Percentiles rank a stretch among this genome's conserved stretches.
phyloP scores from a whole-genome alignment of 2,113 vertebrate species.

The Baryphthengus martii region DNA sequence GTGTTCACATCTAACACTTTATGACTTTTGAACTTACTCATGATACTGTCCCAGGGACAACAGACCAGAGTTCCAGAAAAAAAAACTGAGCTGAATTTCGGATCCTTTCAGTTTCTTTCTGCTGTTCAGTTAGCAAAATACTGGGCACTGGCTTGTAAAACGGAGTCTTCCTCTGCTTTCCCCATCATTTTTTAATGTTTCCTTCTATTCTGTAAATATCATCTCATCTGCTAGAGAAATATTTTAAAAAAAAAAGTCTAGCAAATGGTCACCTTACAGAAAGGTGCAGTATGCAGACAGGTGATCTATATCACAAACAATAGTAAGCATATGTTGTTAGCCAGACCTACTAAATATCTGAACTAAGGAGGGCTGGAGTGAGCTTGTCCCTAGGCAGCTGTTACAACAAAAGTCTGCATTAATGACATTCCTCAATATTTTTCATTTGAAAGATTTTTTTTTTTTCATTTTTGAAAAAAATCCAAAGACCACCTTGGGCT shows the following conservation, averaged over 20 bases:
- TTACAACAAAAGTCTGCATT: background rate
- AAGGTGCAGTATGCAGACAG: background rate
- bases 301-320: background rate
- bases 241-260: background rate
- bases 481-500: background rate
- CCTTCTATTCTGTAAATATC: background rate
- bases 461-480: background rate
- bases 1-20: background rate
- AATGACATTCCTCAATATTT: background rate
- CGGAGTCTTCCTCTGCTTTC: background rate
- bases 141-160: background rate
- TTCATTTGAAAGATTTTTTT: background rate
- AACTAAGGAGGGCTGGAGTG: background rate
- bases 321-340: background rate
- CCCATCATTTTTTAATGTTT: background rate
- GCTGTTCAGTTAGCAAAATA: background rate
- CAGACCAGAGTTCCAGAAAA: background rate
- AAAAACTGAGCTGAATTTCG: background rate
- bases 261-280: background rate
- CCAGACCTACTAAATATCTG: background rate
- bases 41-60: background rate
- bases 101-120: background rate
- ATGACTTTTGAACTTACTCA: background rate
- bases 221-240: background rate
- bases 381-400: background rate